Percentiles rank a stretch among this genome's conserved stretches.
These are phyloP conservation scores for Papilio machaon DNA, from an alignment of 1,140 invertebrate genomes.

Conservation along the genomic window DNA sequence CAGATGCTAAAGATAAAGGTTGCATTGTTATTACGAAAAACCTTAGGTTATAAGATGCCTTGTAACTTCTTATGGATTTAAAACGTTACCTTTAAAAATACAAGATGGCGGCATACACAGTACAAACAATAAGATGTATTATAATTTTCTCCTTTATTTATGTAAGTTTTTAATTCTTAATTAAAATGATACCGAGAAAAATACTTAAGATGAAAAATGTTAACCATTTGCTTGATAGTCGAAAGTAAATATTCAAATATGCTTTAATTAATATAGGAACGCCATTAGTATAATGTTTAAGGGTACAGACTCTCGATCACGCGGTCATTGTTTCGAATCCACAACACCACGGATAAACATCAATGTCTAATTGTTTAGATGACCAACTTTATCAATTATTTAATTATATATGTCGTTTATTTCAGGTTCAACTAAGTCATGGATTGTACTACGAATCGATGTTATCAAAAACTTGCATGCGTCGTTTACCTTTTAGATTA, in stretches of 20 bases:
- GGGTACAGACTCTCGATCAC: too few species aligned
- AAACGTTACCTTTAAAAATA: background rate
- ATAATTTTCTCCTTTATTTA: background rate
- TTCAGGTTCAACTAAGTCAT: slow-evolving; percentile 51
- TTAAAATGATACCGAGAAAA: background rate
- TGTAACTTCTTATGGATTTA: background rate
- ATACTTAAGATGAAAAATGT: too few species aligned
- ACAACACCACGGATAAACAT: too few species aligned
- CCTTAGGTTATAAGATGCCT: background rate
- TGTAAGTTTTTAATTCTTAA: slow-evolving; percentile 13
- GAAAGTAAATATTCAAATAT: too few species aligned
- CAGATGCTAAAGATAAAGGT: slow-evolving; percentile 31
- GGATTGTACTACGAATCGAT: slow-evolving; percentile 42
- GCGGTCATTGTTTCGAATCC: too few species aligned
- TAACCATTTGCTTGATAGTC: too few species aligned
- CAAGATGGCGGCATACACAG: background rate
- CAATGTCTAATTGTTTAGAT: too few species aligned
- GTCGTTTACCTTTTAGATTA: slow-evolving; percentile 23
- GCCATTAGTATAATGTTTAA: too few species aligned
- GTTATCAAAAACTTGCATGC: background rate
- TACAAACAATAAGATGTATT: background rate
- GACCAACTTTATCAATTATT: background rate
- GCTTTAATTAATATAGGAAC: too few species aligned
- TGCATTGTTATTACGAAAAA: slow-evolving; percentile 27
- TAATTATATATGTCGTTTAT: slow-evolving; percentile 31